These are phyloP conservation scores for Oceanites oceanicus DNA, from an alignment of 2,113 vertebrate genomes.

Conservation along the genomic window DNA sequence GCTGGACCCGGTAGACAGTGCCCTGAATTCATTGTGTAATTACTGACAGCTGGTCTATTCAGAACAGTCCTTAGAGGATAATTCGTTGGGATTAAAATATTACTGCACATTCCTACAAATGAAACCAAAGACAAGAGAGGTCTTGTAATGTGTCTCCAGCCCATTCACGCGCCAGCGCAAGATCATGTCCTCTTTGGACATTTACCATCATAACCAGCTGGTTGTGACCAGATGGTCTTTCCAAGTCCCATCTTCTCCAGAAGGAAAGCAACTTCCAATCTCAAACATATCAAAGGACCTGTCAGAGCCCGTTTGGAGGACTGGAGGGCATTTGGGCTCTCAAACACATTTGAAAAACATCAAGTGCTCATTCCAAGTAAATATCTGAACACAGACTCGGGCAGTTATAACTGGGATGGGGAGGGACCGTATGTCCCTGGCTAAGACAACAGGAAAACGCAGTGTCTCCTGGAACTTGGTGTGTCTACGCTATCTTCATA, in stretches of 20 bases:
- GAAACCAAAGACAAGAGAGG: background rate
- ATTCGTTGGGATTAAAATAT: constrained; percentile 22
- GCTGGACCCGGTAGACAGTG: constrained; percentile 1
- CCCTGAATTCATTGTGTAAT: constrained; percentile 15
- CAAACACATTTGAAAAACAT: background rate
- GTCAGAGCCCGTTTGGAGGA: background rate
- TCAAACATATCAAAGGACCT: background rate
- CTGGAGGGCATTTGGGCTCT: background rate
- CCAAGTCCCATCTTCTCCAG: background rate
- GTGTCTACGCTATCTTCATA: background rate
- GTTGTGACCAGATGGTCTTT: background rate
- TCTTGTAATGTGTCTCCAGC: background rate
- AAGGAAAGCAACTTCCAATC: background rate
- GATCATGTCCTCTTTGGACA: background rate
- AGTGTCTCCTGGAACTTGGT: background rate
- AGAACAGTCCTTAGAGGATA: background rate
- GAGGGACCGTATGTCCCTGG: background rate
- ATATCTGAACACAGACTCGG: background rate
- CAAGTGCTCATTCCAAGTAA: background rate
- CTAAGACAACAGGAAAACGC: background rate
- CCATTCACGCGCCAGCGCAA: background rate
- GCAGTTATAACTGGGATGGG: background rate
- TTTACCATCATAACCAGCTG: background rate
- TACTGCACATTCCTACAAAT: background rate
- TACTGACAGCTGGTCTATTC: constrained; percentile 19